Evolutionary conservation across 2,113 vertebrate species (phyloP), one percentile per base, ranked within the genome.

Genomic region (Tragelaphus scriptus): DNA sequence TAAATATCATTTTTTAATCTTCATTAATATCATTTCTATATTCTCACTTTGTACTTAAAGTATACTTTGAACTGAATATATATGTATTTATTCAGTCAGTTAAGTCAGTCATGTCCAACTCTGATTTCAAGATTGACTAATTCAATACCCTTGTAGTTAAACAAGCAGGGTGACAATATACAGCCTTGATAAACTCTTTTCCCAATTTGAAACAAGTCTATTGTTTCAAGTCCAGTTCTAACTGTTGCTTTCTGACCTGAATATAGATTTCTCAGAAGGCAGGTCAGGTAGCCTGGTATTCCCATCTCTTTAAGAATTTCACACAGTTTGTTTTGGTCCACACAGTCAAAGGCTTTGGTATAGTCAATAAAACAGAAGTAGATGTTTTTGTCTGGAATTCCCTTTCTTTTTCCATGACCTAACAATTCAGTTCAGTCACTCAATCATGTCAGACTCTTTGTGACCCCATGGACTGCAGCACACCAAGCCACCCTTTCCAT

Each of bases 71-170:
- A 51, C 4, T 80, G n/a, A 81, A 55, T 55, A 55, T 17, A 8
- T 63, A 17, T 59, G 10, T 28, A 47, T 79, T 68, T 71, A 36
- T 71, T 71, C 9, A 71, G 17, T 71, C 65, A 71, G 1, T 71
- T 71, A n/a, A 36, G 2, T 21, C 17, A 36, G 32, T 68, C 65
- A 4, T 68, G 65, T 36, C 9, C 0, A 0, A 19, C 9, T 68
- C 65, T 68, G 65, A 68, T 10, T 68, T 68, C 17, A 36, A 68
- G 65, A 68, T 1, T 2, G 9, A 68, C 17, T 68, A n/a, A 19
- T 36, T 68, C 2, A 0, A 68, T 36, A 36, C n/a, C 17, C 32
- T 21, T 68, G 32, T 9, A 21, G 65, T 36, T 68, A 68, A 68
- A 68, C 65, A 68, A 68, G 8, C 17, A 36, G n/a, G 2, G n/a